These are phyloP conservation scores for Cyanoliseus patagonus DNA, from an alignment of 2,113 vertebrate genomes.

Conservation along the genomic window DNA sequence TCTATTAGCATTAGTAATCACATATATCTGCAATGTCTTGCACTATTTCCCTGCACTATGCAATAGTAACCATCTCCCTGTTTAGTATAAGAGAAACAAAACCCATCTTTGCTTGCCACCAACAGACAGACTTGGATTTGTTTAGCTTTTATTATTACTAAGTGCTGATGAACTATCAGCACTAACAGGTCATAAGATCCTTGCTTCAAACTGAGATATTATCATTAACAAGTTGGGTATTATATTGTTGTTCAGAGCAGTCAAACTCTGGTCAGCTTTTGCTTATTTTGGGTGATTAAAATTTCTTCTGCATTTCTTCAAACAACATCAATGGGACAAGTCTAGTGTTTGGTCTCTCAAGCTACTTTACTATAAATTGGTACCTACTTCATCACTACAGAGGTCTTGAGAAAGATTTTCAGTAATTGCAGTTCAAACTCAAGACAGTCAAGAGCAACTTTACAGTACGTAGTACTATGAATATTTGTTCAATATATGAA, in stretches of 20 bases:
- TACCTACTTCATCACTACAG: background rate
- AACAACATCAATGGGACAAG: background rate
- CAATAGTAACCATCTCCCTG: background rate
- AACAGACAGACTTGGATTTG: background rate
- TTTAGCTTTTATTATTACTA: background rate
- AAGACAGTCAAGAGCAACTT: background rate
- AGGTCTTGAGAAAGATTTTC: background rate
- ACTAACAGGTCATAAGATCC: background rate
- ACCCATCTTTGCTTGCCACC: background rate
- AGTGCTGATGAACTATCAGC: background rate
- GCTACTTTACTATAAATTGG: background rate
- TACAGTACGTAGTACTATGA: background rate
- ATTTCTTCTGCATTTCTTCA: background rate
- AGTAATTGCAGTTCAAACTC: background rate
- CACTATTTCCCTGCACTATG: background rate
- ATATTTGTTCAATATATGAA: background rate
- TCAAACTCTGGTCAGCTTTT: background rate
- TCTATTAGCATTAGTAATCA: background rate
- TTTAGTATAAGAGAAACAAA: background rate
- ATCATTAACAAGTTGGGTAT: background rate
- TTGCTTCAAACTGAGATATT: background rate
- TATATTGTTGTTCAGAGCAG: background rate
- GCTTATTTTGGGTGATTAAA: background rate
- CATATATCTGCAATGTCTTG: background rate
- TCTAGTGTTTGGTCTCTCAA: background rate